Evolutionary conservation across 2,113 vertebrate species (phyloP).

Genomic region (Edolisoma coerulescens): DNA sequence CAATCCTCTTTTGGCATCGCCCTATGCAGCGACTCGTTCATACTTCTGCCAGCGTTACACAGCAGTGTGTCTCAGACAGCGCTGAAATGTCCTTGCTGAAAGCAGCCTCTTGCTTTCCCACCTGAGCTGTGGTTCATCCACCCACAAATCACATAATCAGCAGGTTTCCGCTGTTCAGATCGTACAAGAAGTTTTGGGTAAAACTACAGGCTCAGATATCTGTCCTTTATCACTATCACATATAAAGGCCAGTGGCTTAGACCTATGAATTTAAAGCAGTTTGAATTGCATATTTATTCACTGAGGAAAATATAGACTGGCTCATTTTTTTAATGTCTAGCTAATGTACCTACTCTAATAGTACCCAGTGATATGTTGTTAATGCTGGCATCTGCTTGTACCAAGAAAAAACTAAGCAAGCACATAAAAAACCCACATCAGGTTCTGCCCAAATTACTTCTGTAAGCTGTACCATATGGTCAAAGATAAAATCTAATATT

Average conservation of each 20-base stretch:
- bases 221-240: not conserved
- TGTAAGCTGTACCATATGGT: slow-evolving; percentile 31
- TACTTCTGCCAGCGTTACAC: not conserved
- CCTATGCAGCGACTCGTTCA: accelerated
- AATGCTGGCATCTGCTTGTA: slow-evolving; percentile 29
- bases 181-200: accelerated
- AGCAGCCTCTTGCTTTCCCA: not conserved
- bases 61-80: not conserved
- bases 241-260: not conserved
- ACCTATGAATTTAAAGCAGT: not conserved
- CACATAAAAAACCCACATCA: slow-evolving; percentile 11
- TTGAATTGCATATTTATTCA: not conserved
- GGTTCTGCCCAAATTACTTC: slow-evolving; percentile 31
- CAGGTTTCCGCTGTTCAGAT: not conserved
- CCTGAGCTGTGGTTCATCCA: accelerated
- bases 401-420: not conserved
- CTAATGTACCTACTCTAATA: not conserved
- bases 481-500: slow-evolving; percentile 49
- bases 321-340: not conserved
- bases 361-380: not conserved
- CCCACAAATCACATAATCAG: not conserved
- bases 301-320: not conserved
- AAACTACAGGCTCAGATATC: not conserved
- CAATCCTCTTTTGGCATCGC: not conserved
- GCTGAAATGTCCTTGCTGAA: not conserved